Evolutionary conservation across 2,113 vertebrate species (phyloP), one percentile per base, ranked within the genome.

Genomic region (Notothenia rossii): DNA sequence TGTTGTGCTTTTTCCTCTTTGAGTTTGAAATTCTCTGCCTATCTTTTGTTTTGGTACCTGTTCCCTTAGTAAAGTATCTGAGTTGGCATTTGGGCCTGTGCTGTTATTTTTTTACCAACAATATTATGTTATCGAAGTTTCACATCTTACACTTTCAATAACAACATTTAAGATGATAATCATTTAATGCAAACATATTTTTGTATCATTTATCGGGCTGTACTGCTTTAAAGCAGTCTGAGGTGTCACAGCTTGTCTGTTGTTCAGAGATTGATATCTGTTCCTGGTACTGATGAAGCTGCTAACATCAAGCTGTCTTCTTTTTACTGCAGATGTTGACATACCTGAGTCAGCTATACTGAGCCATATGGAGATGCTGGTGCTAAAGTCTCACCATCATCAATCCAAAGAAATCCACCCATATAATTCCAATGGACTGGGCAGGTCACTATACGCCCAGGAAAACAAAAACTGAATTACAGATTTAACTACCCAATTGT

Each of bases 281-380:
- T 59, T 82, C 15, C n/a, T 43, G 45, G 18, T 50, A 22, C 45
- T 20, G 17, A 54, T 54, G 48, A 61, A 61, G 36, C 62, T 67
- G 29, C 22, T 7, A 3, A 20, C 20, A 62, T 77, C 55, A 55
- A 59, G 49, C 43, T 58, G 51, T 69, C 64, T 22, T 25, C 18
- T 66, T 73, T 54, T 46, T 67, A 40, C 40, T 72, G 62, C 54
- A 77, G 45, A 76, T 82, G 79, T 59, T 33, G 20, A 59, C 7
- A 48, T 36, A 18, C 48, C 62, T 68, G 69, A 83, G 25, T 78
- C 75, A 73, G 40, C 40, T 58, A 77, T 22, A 64, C 50, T 50
- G 18, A 17, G 43, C 56, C 65, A 67, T 71, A 61, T 72, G 25
- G 60, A 75, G 76, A 18, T 48, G 36, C 36, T 40, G 36, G 36